Evolutionary conservation across 1,140 invertebrate species (phyloP).

Genomic region (Diuraphis noxia): DNA sequence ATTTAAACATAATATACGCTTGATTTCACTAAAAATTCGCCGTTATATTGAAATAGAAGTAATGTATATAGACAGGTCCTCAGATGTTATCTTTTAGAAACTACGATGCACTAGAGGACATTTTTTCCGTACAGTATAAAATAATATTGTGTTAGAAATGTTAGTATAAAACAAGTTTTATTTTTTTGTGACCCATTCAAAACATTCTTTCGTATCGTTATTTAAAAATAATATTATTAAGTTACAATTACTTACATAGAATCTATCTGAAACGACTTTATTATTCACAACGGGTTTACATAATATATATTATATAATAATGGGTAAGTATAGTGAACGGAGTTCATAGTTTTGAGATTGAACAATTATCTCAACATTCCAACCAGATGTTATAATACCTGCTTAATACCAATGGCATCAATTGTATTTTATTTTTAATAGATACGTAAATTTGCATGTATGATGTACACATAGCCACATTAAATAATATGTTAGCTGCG

Average conservation of each 20-base stretch:
- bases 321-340: background rate
- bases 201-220: background rate
- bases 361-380: conserved; percentile 14
- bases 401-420: background rate
- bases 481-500: background rate
- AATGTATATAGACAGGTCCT: background rate
- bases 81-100: conserved; percentile 2
- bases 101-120: background rate
- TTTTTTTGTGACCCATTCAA: background rate
- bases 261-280: background rate
- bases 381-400: background rate
- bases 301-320: too few species aligned
- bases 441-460: background rate
- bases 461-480: too few species aligned
- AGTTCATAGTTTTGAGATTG: background rate
- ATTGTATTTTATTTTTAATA: background rate
- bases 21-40: background rate
- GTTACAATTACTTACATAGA: background rate
- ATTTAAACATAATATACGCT: background rate
- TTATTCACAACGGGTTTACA: conserved; percentile 7
- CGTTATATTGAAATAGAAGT: background rate
- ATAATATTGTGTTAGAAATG: background rate
- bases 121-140: background rate
- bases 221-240: background rate
- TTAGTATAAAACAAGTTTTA: background rate